Evolutionary conservation across 2,888 invertebrate genomes (phyloP).

Genomic region (Drosophila cracens): DNA sequence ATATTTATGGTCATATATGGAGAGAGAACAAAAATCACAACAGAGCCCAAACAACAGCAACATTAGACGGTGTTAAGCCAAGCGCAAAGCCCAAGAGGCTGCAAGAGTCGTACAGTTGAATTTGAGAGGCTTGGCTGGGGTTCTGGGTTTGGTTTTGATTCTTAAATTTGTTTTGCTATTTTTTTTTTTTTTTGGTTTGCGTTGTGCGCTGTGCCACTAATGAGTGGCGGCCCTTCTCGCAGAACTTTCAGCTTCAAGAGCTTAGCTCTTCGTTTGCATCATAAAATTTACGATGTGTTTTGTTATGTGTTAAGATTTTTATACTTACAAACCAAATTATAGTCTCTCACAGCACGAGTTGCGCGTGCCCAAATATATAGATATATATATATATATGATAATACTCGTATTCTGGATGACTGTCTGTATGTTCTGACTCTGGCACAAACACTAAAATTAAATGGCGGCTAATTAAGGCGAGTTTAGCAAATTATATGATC

Average conservation of each 20-base stretch:
- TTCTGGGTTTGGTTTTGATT: slow-evolving; percentile 38
- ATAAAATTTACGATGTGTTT: slow-evolving; percentile 78
- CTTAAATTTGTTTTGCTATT: slow-evolving; percentile 39
- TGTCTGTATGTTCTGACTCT: background rate
- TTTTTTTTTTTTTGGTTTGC: slow-evolving; percentile 2
- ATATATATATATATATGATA: slow-evolving; percentile 11
- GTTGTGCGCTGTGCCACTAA: slow-evolving; percentile 45
- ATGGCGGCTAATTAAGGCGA: slow-evolving; percentile 63
- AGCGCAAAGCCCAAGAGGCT: slow-evolving; percentile 19
- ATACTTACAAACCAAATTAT: slow-evolving; percentile 10
- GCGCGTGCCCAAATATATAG: slow-evolving; percentile 57
- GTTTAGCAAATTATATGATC: slow-evolving; percentile 72
- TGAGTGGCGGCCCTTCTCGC: slow-evolving; percentile 57
- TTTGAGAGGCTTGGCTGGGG: slow-evolving; percentile 43
- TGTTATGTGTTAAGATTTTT: slow-evolving; percentile 68
- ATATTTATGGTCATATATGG: slow-evolving; percentile 33
- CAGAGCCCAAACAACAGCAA: slow-evolving; percentile 10
- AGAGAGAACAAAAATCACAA: slow-evolving; percentile 36
- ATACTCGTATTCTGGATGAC: slow-evolving; percentile 9
- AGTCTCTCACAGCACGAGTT: slow-evolving; percentile 15
- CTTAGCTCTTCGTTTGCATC: slow-evolving; percentile 30
- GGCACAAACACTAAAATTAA: slow-evolving; percentile 39
- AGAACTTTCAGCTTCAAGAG: slow-evolving; percentile 8
- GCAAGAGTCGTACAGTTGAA: slow-evolving; percentile 38
- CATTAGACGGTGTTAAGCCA: slow-evolving; percentile 16